These are phyloP conservation scores for Aporrectodea caliginosa DNA, from an alignment of 1,140 invertebrate genomes.

Conservation along the genomic window DNA sequence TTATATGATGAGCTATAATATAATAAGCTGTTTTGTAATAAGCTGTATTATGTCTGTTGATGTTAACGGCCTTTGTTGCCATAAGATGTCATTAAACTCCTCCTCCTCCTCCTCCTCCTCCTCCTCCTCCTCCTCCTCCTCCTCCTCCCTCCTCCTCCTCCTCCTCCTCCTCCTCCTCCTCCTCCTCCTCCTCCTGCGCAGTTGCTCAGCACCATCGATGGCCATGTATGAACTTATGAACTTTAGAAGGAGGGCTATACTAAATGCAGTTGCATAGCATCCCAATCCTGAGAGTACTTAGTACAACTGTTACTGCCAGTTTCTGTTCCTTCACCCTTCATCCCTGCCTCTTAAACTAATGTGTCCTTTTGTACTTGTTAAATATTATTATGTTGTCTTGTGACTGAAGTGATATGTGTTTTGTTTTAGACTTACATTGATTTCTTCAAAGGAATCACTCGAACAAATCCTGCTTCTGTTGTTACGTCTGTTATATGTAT, in stretches of 20 bases:
- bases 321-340: too few relatives aligned
- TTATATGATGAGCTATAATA: constrained; percentile 46
- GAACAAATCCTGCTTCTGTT: constrained; percentile 57
- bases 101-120: background rate
- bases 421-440: constrained; percentile 50
- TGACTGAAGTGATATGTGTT: too few relatives aligned
- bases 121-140: background rate
- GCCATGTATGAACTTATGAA: too few relatives aligned
- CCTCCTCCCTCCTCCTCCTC: background rate
- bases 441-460: constrained; percentile 47
- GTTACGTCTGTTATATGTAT: constrained; percentile 70
- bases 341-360: too few relatives aligned
- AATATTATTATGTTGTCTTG: too few relatives aligned
- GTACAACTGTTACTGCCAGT: too few relatives aligned
- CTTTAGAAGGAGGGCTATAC: too few relatives aligned
- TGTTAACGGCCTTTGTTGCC: too few relatives aligned
- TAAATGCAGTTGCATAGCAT: too few relatives aligned
- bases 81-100: too few relatives aligned
- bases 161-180: background rate
- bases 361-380: too few relatives aligned
- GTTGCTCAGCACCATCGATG: background rate
- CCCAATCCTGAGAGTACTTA: too few relatives aligned
- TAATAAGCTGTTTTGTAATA: constrained; percentile 45
- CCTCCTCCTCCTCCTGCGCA: background rate
- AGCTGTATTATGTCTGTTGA: constrained; percentile 46